A percentile compares a stretch with the other conserved stretches of the same genome.
These are phyloP conservation scores for Oxytorus armatus DNA, from an alignment of 2,888 invertebrate species.

Conservation along the genomic window DNA sequence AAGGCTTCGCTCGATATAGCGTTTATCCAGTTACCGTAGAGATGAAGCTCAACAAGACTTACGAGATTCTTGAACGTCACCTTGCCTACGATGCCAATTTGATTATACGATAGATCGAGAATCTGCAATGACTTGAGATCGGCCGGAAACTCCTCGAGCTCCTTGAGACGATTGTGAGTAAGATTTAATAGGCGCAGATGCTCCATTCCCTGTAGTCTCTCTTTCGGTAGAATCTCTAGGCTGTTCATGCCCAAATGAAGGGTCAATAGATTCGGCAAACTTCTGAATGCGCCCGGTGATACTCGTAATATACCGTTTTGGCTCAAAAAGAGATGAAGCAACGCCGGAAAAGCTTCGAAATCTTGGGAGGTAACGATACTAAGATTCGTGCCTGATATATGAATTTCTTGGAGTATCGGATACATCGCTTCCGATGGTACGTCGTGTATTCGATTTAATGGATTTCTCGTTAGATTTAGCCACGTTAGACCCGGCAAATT, in stretches of 20 bases:
- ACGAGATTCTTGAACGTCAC: constrained; percentile 91
- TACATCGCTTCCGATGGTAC: constrained; percentile 89
- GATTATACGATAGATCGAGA: constrained; percentile 93
- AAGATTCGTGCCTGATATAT: constrained; percentile 92
- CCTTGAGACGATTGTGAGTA: constrained; percentile 93
- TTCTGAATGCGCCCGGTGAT: constrained; percentile 94
- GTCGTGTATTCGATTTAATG: constrained; percentile 90
- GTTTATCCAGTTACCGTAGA: constrained; percentile 94
- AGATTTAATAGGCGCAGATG: constrained; percentile 91
- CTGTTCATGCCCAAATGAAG: constrained; percentile 94
- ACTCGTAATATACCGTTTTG: constrained; percentile 91
- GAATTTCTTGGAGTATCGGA: constrained; percentile 91
- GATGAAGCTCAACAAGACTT: constrained; percentile 91
- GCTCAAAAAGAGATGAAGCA: constrained; percentile 90
- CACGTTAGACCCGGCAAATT: constrained; percentile 90
- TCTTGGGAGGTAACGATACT: constrained; percentile 94
- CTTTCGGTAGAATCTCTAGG: constrained; percentile 93
- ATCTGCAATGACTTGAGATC: constrained; percentile 92
- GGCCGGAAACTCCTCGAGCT: constrained; percentile 92
- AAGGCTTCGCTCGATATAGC: constrained; percentile 92
- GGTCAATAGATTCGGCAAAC: constrained; percentile 91
- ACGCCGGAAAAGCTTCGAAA: constrained; percentile 92
- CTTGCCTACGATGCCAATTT: constrained; percentile 91
- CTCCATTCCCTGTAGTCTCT: constrained; percentile 92
- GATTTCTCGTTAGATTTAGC: constrained; percentile 94